Evolutionary conservation across 1,140 invertebrate species (phyloP).

Genomic region (Ceratosolen solmsi): DNA sequence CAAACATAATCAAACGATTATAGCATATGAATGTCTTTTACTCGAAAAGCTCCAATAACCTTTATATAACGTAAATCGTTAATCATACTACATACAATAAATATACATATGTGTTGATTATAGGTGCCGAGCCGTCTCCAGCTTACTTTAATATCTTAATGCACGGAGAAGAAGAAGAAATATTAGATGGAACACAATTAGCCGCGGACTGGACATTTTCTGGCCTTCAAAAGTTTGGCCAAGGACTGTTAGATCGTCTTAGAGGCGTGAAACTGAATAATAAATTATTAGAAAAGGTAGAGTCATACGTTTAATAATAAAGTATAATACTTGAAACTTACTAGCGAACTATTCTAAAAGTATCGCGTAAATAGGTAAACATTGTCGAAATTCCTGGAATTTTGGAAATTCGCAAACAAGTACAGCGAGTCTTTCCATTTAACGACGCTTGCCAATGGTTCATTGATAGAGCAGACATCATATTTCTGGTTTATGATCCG

Average conservation of each 20-base stretch:
- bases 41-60: no score
- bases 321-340: background rate
- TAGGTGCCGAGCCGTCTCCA: conserved; percentile 93
- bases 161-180: conserved; percentile 88
- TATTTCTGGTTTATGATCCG: conserved; percentile 96
- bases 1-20: no score
- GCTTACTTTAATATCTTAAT: conserved; percentile 95
- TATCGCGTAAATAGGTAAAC: conserved; percentile 80
- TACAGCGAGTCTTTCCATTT: conserved; percentile 93
- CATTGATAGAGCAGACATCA: conserved; percentile 94
- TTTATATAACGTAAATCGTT: no score
- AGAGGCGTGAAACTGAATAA: conserved; percentile 86
- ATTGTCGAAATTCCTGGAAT: conserved; percentile 97
- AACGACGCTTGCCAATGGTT: conserved; percentile 98
- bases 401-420: conserved; percentile 93
- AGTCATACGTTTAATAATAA: background rate
- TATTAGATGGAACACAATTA: conserved; percentile 91
- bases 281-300: conserved; percentile 91
- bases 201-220: conserved; percentile 95
- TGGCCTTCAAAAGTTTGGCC: conserved; percentile 94
- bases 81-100: no score
- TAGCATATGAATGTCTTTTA: no score
- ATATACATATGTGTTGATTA: conserved; percentile 20
- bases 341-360: background rate
- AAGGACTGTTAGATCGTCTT: conserved; percentile 91